phyloP scores from a whole-genome alignment of 2,888 invertebrate species.

The Mesopsocus fuscifrons region DNA sequence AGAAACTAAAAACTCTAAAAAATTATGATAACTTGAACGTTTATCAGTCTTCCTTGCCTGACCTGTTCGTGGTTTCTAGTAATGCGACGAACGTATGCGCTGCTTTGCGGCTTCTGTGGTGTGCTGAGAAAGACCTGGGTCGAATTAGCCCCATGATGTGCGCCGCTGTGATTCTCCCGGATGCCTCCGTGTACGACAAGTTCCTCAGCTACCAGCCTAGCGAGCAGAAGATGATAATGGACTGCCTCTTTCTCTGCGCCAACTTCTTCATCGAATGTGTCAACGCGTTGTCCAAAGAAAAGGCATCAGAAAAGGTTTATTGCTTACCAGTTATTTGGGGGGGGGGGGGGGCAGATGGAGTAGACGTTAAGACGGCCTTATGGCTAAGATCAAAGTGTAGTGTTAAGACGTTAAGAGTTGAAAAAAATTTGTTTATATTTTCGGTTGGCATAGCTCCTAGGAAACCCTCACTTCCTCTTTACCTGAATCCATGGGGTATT shows the following conservation, averaged over 20 bases:
- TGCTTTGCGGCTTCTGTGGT: not conserved
- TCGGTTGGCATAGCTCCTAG: slow-evolving; percentile 5
- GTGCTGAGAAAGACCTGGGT: not conserved
- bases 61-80: no score
- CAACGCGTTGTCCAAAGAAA: slow-evolving; percentile 14
- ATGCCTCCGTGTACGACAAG: not conserved
- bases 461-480: not conserved
- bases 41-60: no score
- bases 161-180: slow-evolving; percentile 1
- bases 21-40: no score
- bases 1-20: no score
- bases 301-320: not conserved
- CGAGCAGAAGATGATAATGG: slow-evolving; percentile 32
- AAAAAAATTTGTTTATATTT: slow-evolving; percentile 8
- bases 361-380: no score
- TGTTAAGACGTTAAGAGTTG: no score
- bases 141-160: not conserved
- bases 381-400: no score
- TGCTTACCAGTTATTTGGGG: no score
- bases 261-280: slow-evolving; percentile 36
- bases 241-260: slow-evolving; percentile 49
- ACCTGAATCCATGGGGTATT: no score
- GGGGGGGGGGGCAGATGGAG: no score
- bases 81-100: no score
- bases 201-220: slow-evolving; percentile 22